Percentiles rank a stretch among this genome's conserved stretches.
Conservation (phyloP, 35 echinoderm and acorn worm genomes). For the Heliocidaris erythrogramma region DNA sequence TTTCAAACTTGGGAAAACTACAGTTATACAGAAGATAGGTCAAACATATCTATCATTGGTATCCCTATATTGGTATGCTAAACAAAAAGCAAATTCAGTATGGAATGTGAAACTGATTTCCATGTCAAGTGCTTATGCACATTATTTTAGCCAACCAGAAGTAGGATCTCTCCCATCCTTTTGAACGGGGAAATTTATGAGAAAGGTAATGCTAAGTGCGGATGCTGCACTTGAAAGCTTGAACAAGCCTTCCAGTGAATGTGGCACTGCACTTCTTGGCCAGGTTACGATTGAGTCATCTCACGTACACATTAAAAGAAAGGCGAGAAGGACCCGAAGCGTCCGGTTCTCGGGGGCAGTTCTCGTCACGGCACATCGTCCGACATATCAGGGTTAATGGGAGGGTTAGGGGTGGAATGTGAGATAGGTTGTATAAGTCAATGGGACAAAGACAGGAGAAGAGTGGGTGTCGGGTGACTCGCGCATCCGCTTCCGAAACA, state of each 20-base stretch:
- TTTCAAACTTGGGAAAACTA: too few species aligned
- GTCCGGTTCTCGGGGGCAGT: background rate
- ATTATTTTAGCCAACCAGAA: background rate
- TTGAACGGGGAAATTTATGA: background rate
- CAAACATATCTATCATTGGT: too few species aligned
- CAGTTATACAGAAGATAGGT: too few species aligned
- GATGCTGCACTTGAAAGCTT: background rate
- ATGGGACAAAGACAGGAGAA: background rate
- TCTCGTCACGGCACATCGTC: background rate
- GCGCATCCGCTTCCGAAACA: background rate
- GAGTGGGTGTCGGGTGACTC: background rate
- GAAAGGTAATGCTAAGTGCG: background rate
- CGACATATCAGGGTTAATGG: constrained; percentile 16
- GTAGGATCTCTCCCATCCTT: background rate
- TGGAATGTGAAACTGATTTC: background rate
- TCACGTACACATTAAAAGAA: background rate
- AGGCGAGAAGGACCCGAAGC: background rate
- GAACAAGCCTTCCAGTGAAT: background rate
- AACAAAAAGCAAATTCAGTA: background rate
- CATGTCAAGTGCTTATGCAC: background rate
- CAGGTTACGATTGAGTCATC: constrained; percentile 1
- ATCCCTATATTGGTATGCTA: background rate
- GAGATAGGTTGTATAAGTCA: background rate
- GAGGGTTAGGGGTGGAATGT: background rate
- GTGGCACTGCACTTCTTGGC: background rate